These are phyloP conservation scores for Ostrea denselamellosa DNA, from an alignment of 1,140 invertebrate species.

Conservation along the genomic window DNA sequence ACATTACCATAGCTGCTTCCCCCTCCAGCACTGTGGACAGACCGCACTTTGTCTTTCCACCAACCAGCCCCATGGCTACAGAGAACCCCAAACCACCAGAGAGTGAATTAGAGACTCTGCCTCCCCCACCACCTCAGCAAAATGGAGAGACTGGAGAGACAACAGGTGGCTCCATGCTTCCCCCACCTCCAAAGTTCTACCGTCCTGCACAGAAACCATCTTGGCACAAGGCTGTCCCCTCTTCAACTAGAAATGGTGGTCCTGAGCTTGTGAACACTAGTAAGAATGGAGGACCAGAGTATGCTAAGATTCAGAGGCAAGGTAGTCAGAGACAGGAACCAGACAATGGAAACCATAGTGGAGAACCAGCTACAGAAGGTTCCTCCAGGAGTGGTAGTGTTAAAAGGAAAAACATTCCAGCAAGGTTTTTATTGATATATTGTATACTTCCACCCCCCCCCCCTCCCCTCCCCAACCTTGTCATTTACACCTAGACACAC, in stretches of 20 bases:
- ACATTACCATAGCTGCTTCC: constrained; percentile 50
- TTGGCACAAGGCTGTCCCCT: constrained; percentile 30
- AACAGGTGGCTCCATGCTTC: neutral
- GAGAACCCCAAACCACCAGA: neutral
- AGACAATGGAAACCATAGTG: constrained; percentile 8
- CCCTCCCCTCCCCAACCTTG: no score
- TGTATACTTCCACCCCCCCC: neutral
- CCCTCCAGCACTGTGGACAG: constrained; percentile 52
- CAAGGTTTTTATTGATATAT: neutral
- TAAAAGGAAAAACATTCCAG: constrained; percentile 7
- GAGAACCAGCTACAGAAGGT: neutral
- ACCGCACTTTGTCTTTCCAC: constrained; percentile 52
- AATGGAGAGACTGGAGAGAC: constrained; percentile 27
- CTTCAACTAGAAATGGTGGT: neutral
- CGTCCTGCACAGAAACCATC: constrained; percentile 37
- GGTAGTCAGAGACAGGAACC: constrained; percentile 39
- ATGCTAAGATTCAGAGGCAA: constrained; percentile 54
- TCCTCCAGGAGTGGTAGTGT: constrained; percentile 31
- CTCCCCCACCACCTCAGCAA: neutral
- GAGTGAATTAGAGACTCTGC: neutral
- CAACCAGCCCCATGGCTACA: constrained; percentile 12
- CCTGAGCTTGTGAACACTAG: neutral
- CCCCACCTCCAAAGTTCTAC: constrained; percentile 30
- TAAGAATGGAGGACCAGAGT: constrained; percentile 51
- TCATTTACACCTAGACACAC: no score